A percentile compares a stretch with the other conserved stretches of the same genome.
Conservation (phyloP, 2,888 invertebrate species). For the Anthrax anthrax region DNA sequence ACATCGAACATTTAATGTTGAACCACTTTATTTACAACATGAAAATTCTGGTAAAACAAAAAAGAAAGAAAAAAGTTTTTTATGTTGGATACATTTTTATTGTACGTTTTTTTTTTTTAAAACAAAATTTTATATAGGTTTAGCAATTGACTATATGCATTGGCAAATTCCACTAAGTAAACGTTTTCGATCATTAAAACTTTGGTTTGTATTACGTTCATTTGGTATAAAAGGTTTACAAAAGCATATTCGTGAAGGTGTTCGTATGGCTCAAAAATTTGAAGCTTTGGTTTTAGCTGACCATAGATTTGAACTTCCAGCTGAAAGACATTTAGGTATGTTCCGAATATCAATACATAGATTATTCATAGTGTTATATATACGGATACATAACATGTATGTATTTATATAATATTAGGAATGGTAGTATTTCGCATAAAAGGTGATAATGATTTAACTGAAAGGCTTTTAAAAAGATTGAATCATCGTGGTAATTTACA, state of each 20-base stretch:
- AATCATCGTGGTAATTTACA: conserved; percentile 81
- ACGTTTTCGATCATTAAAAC: conserved; percentile 79
- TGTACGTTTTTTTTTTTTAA: neutral
- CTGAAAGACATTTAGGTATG: conserved; percentile 54
- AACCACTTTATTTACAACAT: conserved; percentile 91
- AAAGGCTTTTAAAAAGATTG: conserved; percentile 69
- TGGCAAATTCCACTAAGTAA: conserved; percentile 96
- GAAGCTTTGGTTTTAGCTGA: conserved; percentile 75
- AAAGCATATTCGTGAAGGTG: conserved; percentile 83
- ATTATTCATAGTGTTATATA: neutral
- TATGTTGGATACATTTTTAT: conserved; percentile 1
- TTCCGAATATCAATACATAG: neutral
- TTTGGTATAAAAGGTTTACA: conserved; percentile 85
- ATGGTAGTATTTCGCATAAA: conserved; percentile 83
- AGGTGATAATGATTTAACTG: conserved; percentile 77
- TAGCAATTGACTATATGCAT: conserved; percentile 94
- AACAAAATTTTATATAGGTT: conserved; percentile 40
- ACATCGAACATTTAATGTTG: conserved; percentile 94
- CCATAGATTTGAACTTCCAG: conserved; percentile 78
- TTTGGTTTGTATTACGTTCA: conserved; percentile 94
- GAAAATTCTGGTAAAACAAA: conserved; percentile 75
- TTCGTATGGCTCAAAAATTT: conserved; percentile 78
- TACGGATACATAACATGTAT: neutral
- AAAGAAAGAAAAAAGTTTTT: too few species aligned
- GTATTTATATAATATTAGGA: too few species aligned